Base-by-base conservation (phyloP, 2,797 vertebrate species). In the Megaceryle alcyon region DNA sequence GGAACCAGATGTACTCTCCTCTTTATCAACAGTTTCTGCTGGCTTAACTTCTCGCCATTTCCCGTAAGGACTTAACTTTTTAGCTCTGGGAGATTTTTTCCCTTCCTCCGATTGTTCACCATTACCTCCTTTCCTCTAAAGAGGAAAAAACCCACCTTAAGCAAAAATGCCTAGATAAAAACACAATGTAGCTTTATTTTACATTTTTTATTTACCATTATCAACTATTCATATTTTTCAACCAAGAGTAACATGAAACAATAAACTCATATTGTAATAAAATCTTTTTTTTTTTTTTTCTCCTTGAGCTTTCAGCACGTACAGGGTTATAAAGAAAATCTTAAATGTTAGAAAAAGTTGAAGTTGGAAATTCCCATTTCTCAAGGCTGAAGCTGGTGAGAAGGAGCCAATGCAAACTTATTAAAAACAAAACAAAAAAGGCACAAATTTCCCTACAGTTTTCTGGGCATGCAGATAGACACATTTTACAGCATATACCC, bases 11-110 rank as follows among this genome's bases (percentile, higher is more conserved):
- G 81, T 46, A 43, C 56, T 28, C 66, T 95, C 93, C 82, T 99
- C 96, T 95, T 97, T 90, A 70, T 82, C 53, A 57, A 26, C 12
- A 3, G 64, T 76, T 93, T 95, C 97, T 89, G 94, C 97, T 63
- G 97, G 88, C 93, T 98, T 97, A 88, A 99, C 98, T 97, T 97
- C 91, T 80, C 99, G 98, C 99, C 99, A 99, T 33, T 94, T 97
- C 37, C 99, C 99, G 3, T 99, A 99, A 6, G 99, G 98, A 86
- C 98, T 99, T 33, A 96, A 37, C 69, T 98, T 98, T 92, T 97
- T 98, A 75, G 80, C 93, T 90, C 71, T 96, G 57, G 87, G 88
- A 76, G 97, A 46, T n/a, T 86, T 96, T 69, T 88, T 96, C 96
- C 94, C 92, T 83, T 92, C 70, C 65, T 97, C 94, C 85, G 87